These are phyloP conservation scores for Noctuana brunneofusca DNA, from an alignment of 2,888 invertebrate species.

Conservation along the genomic window DNA sequence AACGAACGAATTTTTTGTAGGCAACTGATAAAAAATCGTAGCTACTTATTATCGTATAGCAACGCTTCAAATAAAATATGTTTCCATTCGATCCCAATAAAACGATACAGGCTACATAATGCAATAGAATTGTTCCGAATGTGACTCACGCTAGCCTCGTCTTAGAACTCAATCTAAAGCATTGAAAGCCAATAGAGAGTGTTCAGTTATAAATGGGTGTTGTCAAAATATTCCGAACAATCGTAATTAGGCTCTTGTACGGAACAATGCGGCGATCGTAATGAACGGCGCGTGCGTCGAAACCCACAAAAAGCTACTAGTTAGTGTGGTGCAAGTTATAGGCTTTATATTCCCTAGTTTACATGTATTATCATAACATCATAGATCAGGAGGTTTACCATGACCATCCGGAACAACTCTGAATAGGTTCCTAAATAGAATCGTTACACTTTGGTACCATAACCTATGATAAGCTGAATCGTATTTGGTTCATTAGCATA, in stretches of 20 bases:
- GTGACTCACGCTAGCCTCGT: constrained; percentile 16
- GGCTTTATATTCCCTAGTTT: constrained; percentile 13
- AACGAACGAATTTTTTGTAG: neutral
- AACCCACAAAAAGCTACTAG: constrained; percentile 71
- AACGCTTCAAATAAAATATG: neutral
- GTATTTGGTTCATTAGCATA: too few species aligned
- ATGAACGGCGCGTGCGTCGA: constrained; percentile 73
- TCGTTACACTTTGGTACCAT: too few species aligned
- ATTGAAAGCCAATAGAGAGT: constrained; percentile 54
- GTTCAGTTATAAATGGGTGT: constrained; percentile 73
- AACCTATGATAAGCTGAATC: too few species aligned
- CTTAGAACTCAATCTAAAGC: constrained; percentile 47
- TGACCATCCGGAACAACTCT: too few species aligned
- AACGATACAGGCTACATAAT: constrained; percentile 9
- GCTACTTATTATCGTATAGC: neutral
- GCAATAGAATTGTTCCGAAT: constrained; percentile 7
- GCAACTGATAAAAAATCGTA: neutral
- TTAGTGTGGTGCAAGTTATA: constrained; percentile 53
- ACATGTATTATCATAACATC: neutral
- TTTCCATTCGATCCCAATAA: constrained; percentile 9
- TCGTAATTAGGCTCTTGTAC: constrained; percentile 78
- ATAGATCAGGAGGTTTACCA: too few species aligned
- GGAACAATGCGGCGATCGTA: constrained; percentile 68
- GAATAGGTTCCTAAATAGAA: too few species aligned
- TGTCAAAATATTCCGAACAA: constrained; percentile 79